Evolutionary conservation across 1,140 invertebrate species (phyloP), one percentile per base, ranked within the genome.

Genomic region (Phocides pigmalion): DNA sequence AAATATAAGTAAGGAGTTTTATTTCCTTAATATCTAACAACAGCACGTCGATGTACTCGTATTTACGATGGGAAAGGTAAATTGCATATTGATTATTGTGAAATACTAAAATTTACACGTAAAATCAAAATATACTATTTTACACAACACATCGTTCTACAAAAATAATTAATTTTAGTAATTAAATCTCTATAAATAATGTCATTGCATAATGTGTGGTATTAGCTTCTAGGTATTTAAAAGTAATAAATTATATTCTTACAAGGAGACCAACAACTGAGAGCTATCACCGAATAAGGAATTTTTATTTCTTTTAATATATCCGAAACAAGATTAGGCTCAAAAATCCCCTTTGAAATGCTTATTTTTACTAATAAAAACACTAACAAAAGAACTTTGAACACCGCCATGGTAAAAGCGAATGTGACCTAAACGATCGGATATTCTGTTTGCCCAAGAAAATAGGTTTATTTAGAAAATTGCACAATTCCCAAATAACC

Each of bases 221-320:
- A n/a, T n/a, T n/a, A n/a, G n/a, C n/a, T n/a, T n/a, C n/a, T n/a
- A n/a, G n/a, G n/a, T n/a, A n/a, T n/a, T n/a, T n/a, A n/a, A n/a
- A n/a, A n/a, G n/a, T n/a, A n/a, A n/a, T n/a, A n/a, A 59, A 50
- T 20, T 9, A 54, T 12, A 28, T 14, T 4, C 76, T 86, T 73
- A 88, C 85, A 49, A 15, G 56, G 49, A 15, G 70, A 19, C 70
- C 76, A 84, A 42, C 85, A 85, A 19, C 80, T 66, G 47, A 74
- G 49, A 12, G 69, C 72, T 35, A 82, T 67, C 14, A 87, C 28
- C 8, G 71, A 66, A 16, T 70, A 68, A 4, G 79, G 77, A 49
- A 61, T 68, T 49, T 74, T 58, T 37, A 70, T 62, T 11, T 64
- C 56, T 17, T 62, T 54, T 49, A 87, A 70, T 4, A 85, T 42